Evolutionary conservation across 53 echinoderm and acorn worm species (phyloP), one percentile per base, ranked within the genome.

Genomic region (Luidia sarsii): DNA sequence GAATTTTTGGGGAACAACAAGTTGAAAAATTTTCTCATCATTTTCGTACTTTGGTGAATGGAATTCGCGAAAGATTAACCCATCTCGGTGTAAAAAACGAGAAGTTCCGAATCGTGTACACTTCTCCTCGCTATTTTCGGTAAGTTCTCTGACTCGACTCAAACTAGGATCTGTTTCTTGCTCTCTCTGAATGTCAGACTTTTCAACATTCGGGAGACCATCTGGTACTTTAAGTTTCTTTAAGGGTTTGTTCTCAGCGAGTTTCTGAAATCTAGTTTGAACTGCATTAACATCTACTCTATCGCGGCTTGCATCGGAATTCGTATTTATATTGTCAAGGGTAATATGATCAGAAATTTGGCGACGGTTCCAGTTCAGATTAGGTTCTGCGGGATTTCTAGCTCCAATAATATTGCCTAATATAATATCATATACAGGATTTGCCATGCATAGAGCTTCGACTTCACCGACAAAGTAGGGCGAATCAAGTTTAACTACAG

Each of bases 1-100:
- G 45, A 89, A 80, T 45, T 73, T 80, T 15, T 25, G 11, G 2
- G 70, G 85, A 39, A 82, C 86, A 1, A 90, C 82, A 1, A 86
- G 56, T 22, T 90, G 90, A 13, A 29, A 18, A 7, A 75, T 33
- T 2, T 15, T 15, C 22, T 75, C 30, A 15, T 74, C 83, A 56
- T 62, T 43, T n/a, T 65, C 57, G 37, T 70, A 20, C 31, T 16
- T 53, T 21, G 81, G 64, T 1, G 75, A 54, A 13, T 73, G 39
- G 57, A 57, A 88, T 56, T 75, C 75, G 5, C 75, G 54, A 27
- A 31, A 83, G 4, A 82, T 3, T 19, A 88, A 27, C 16, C 57
- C 75, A 39, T 49, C 64, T 37, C 48, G 59, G 1, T 29, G 65
- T 0, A 72, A 14, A 34, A 72, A 88, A 5, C 36, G 21, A 32